phyloP scores from a whole-genome alignment of 1,140 invertebrate species.

The Odontomachus brunneus region DNA sequence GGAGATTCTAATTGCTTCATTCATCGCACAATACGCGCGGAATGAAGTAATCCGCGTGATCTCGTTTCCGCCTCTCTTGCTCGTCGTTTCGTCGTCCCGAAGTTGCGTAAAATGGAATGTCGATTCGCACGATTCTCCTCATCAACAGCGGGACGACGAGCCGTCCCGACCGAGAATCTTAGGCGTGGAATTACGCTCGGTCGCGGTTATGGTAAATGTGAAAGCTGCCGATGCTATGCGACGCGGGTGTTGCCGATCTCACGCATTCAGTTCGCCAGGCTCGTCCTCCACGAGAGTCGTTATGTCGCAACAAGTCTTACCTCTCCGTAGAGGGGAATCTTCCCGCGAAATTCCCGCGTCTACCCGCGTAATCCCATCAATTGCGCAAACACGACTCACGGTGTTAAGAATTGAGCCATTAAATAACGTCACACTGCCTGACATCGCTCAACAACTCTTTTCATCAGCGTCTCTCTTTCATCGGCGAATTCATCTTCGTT shows the following conservation, averaged over 20 bases:
- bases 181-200: slow-evolving; percentile 36
- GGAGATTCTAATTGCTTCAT: slow-evolving; percentile 37
- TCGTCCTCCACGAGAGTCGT: slow-evolving; percentile 29
- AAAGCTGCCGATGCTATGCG: slow-evolving; percentile 68
- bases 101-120: slow-evolving; percentile 61
- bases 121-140: slow-evolving; percentile 67
- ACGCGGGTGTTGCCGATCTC: slow-evolving; percentile 75
- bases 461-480: too few relatives aligned
- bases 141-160: slow-evolving; percentile 48
- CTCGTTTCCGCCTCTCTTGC: slow-evolving; percentile 40
- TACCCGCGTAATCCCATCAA: too few relatives aligned
- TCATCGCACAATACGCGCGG: slow-evolving; percentile 43
- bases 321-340: neutral
- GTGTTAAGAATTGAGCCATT: too few relatives aligned
- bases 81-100: neutral
- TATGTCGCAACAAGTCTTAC: neutral
- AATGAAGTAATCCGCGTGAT: slow-evolving; percentile 52
- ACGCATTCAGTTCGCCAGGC: slow-evolving; percentile 63
- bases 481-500: too few relatives aligned
- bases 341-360: neutral
- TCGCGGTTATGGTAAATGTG: slow-evolving; percentile 76
- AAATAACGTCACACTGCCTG: too few relatives aligned
- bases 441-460: too few relatives aligned
- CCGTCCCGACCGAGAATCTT: slow-evolving; percentile 37
- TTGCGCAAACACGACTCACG: too few relatives aligned